These are phyloP conservation scores for Helleia helle DNA, from an alignment of 2,888 invertebrate genomes.

Conservation along the genomic window DNA sequence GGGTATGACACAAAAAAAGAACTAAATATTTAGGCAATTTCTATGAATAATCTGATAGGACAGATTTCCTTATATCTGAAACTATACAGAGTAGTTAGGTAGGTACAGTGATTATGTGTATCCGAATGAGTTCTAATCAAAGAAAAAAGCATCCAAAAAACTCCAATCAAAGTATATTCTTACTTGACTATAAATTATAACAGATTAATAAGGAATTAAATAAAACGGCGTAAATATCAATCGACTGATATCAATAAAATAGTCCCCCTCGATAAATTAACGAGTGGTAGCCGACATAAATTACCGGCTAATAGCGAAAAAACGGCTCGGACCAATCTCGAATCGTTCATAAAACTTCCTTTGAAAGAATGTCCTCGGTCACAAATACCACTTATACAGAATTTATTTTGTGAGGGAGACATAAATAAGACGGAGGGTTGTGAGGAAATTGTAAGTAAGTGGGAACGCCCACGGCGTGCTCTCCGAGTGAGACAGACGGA, in stretches of 20 bases:
- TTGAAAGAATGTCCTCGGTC: constrained; percentile 32
- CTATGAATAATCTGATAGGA: too few species aligned
- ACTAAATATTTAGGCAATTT: too few species aligned
- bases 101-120: too few species aligned
- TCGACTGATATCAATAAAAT: constrained; percentile 4
- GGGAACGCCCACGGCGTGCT: constrained; percentile 29
- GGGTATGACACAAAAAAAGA: too few species aligned
- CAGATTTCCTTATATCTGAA: too few species aligned
- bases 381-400: constrained; percentile 55
- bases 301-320: constrained; percentile 9
- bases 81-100: too few species aligned
- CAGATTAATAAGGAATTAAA: too few species aligned
- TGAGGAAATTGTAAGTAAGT: constrained; percentile 53
- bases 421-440: constrained; percentile 45
- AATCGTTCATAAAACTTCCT: constrained; percentile 34
- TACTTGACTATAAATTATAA: too few species aligned
- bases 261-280: constrained; percentile 5
- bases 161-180: too few species aligned
- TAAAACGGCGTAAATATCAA: not conserved
- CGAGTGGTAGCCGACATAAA: constrained; percentile 6
- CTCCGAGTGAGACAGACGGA: constrained; percentile 25
- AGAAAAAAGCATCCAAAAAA: too few species aligned
- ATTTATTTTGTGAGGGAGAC: constrained; percentile 52
- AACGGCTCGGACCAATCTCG: constrained; percentile 14
- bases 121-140: too few species aligned